A percentile compares a stretch with the other conserved stretches of the same genome.
phyloP scores from a whole-genome alignment of 2,797 vertebrate genomes.

The Gymnodraco acuticeps region DNA sequence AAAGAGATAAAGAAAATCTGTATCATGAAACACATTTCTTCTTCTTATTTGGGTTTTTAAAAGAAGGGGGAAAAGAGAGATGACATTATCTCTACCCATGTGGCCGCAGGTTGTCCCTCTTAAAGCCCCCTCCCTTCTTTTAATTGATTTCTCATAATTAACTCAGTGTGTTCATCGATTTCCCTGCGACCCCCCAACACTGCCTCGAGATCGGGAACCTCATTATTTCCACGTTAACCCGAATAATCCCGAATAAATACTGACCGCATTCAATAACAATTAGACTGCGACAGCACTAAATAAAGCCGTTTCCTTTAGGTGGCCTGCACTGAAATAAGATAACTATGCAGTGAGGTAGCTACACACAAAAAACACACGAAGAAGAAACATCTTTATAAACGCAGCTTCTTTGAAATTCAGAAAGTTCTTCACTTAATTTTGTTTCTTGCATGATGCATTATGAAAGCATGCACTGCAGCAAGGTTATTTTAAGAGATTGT shows the following conservation, averaged over 20 bases:
- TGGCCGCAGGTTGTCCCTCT: not conserved
- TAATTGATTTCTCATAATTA: slow-evolving; percentile 88
- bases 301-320: slow-evolving; percentile 19
- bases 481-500: not conserved
- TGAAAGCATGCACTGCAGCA: not conserved
- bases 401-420: not conserved
- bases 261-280: slow-evolving; percentile 74
- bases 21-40: slow-evolving; percentile 12
- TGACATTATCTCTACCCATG: not conserved
- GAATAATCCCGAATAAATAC: slow-evolving; percentile 80
- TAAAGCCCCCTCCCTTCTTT: slow-evolving; percentile 59
- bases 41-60: not conserved
- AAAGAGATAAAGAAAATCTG: slow-evolving; percentile 17
- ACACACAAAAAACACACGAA: not conserved
- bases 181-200: slow-evolving; percentile 53
- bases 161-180: slow-evolving; percentile 85
- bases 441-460: not conserved
- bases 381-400: not conserved
- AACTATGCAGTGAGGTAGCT: too few relatives aligned
- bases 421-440: too few relatives aligned
- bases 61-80: not conserved
- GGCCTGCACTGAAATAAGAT: not conserved
- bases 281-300: slow-evolving; percentile 53
- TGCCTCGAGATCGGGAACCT: slow-evolving; percentile 65
- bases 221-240: slow-evolving; percentile 83